Base-by-base conservation (phyloP, 2,888 invertebrate species). In the Chouioia cunea region DNA sequence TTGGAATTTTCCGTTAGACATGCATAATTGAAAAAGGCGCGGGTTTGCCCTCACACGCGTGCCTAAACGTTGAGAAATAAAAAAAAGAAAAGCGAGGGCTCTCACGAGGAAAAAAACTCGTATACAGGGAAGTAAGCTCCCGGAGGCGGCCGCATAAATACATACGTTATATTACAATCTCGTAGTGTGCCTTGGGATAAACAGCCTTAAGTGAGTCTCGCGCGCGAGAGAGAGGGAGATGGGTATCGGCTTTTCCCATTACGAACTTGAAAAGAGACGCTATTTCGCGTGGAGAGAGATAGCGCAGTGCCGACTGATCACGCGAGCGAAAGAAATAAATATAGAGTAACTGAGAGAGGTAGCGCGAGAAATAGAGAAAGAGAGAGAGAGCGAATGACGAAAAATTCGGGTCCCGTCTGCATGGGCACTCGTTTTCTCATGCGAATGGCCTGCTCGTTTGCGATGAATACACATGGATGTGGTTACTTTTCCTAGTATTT, bases 231-330 rank as follows among this genome's bases (percentile, higher is more conserved):
- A 80, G 23, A 27, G n/a, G 18, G 77, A 80, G 82, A 83, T 82
- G 80, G 81, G 79, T 83, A 83, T 83, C 83, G 80, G 79, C 78
- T 79, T 83, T 81, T 82, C 80, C 81, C 79, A 83, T 83, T 83
- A 83, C 79, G 77, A 78, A 77, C 77, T 76, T 79, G 79, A 81
- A 81, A 80, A 76, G 81, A 74, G 71, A 60, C 73, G 73, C 65
- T 56, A 16, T 18, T 65, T 73, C 70, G 36, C 52, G 12, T 1
- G 36, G 56, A 46, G 43, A 56, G 43, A 65, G 18, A 60, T 60
- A 59, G 36, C 46, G 53, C 43, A 12, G 36, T 36, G 53, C 23
- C 18, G 60, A 53, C 56, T 50, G 64, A 57, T 62, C 56, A 52
- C 67, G 60, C 66, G 48, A 44, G 18, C 8, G 27, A 36, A 22